Percentiles rank a stretch among this genome's conserved stretches.
Evolutionary conservation across 2,113 vertebrate species (phyloP).

Genomic region (Amphilophus citrinellus): DNA sequence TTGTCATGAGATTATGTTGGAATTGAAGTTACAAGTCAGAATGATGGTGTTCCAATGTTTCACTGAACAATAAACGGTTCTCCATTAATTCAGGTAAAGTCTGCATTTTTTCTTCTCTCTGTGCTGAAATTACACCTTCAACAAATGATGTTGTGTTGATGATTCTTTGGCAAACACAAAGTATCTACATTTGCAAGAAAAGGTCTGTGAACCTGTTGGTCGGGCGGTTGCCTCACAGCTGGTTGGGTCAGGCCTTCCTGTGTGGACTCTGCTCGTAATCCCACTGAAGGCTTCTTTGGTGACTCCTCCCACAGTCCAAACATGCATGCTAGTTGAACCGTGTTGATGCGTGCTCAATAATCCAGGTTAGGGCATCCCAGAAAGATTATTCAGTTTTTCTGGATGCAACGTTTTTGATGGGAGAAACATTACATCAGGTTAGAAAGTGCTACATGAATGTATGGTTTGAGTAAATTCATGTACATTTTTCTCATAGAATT

Average conservation of each 20-base stretch:
- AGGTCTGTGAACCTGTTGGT: not conserved
- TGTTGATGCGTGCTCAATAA: not conserved
- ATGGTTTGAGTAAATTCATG: not conserved
- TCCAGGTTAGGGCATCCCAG: not conserved
- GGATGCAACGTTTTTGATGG: not conserved
- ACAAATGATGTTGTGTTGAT: not conserved
- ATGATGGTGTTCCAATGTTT: conserved; percentile 51
- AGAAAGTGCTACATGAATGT: not conserved
- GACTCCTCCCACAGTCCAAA: not conserved
- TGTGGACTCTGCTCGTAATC: not conserved
- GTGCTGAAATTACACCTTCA: not conserved
- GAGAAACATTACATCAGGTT: not conserved
- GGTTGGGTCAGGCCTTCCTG: not conserved
- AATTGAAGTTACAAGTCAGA: conserved; percentile 37
- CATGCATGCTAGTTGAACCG: not conserved
- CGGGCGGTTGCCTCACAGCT: not conserved
- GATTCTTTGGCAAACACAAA: not conserved
- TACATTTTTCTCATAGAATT: too few species aligned
- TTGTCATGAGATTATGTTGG: conserved; percentile 48
- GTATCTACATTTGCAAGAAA: not conserved
- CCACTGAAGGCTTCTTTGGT: not conserved
- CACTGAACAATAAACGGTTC: conserved; percentile 75
- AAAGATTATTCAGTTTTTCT: not conserved
- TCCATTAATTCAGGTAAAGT: conserved; percentile 22
- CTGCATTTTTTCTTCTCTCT: not conserved